Conservation (phyloP, 2,888 invertebrate species). For the Salpingus planirostris region DNA sequence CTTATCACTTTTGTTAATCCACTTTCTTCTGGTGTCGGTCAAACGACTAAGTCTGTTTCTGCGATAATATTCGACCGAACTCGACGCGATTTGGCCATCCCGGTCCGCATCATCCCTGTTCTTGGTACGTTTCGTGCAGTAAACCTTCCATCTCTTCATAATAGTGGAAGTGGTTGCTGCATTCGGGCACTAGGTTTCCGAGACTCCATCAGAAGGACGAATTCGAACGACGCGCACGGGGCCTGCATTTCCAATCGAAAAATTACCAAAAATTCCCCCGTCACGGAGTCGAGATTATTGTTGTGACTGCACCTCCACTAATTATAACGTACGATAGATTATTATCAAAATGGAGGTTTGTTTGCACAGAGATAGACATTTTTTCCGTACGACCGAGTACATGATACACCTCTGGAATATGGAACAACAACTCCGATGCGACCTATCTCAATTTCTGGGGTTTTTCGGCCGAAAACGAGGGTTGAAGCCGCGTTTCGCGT, state of each 20-base stretch:
- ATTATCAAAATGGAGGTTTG: no score
- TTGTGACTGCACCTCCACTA: no score
- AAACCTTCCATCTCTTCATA: constrained; percentile 42
- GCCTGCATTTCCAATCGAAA: background rate
- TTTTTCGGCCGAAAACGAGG: no score
- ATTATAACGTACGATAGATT: no score
- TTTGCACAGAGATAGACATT: constrained; percentile 12
- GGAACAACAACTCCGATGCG: constrained; percentile 7
- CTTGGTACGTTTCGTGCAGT: constrained; percentile 41
- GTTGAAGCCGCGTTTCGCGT: constrained; percentile 1
- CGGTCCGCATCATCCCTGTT: constrained; percentile 35
- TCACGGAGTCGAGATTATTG: constrained; percentile 3
- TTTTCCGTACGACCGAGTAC: constrained; percentile 6
- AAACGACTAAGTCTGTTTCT: no score
- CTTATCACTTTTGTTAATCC: no score
- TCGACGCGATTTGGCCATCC: constrained; percentile 23
- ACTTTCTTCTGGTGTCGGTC: no score
- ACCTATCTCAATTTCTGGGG: constrained; percentile 18
- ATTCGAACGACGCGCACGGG: no score
- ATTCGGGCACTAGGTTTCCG: constrained; percentile 9
- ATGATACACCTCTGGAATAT: constrained; percentile 2
- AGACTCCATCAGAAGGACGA: background rate
- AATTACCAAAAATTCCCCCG: constrained; percentile 1
- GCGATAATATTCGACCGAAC: constrained; percentile 23
- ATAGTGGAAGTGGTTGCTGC: constrained; percentile 20